These are phyloP conservation scores for Propithecus perrieri DNA, from an alignment of 2,797 vertebrate genomes.

Conservation along the genomic window DNA sequence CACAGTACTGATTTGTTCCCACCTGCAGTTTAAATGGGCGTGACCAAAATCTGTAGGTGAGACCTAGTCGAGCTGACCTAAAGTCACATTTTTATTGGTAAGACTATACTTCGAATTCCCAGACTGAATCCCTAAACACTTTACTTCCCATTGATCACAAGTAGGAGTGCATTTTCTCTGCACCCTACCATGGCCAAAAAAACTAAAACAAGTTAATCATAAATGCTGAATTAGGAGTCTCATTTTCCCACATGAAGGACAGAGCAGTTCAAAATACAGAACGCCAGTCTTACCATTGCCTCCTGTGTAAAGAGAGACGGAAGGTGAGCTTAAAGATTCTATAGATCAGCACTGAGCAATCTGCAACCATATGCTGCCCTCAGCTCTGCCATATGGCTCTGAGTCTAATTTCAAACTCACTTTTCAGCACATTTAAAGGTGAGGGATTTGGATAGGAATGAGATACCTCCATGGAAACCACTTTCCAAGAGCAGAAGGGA, in stretches of 20 bases:
- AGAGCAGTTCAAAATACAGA: background rate
- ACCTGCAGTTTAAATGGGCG: background rate
- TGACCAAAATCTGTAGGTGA: background rate
- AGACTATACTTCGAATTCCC: background rate
- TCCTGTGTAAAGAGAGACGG: slow-evolving; percentile 32
- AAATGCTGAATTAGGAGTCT: background rate
- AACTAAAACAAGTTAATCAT: background rate
- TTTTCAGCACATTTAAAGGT: slow-evolving; percentile 68
- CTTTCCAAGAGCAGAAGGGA: background rate
- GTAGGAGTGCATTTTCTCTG: background rate
- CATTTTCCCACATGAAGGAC: slow-evolving; percentile 17
- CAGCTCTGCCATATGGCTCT: slow-evolving; percentile 65
- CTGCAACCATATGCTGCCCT: slow-evolving; percentile 57
- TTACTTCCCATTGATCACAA: background rate
- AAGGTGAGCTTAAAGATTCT: slow-evolving; percentile 51
- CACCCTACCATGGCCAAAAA: background rate
- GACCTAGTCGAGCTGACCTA: background rate
- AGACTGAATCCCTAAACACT: background rate
- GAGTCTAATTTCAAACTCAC: slow-evolving; percentile 51
- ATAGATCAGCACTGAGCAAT: slow-evolving; percentile 28
- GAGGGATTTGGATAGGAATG: background rate
- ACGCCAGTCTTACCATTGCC: background rate
- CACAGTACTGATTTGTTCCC: background rate
- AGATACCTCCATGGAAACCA: background rate
- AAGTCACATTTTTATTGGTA: background rate